A percentile compares a stretch with the other conserved stretches of the same genome.
Conservation (phyloP, 2,113 vertebrate genomes). For the Benitochromis conjunctus region DNA sequence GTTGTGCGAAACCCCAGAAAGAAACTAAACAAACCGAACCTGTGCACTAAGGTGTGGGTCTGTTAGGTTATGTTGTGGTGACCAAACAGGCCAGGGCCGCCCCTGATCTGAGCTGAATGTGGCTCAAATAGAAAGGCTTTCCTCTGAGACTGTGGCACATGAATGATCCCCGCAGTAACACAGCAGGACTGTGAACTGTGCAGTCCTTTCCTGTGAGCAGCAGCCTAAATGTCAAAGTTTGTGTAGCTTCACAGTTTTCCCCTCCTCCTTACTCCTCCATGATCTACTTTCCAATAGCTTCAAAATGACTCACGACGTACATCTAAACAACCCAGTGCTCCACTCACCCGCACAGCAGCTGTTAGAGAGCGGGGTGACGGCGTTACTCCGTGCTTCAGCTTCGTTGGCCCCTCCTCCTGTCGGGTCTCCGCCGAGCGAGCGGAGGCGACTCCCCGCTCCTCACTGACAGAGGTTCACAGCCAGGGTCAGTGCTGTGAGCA, state of each 20-base stretch:
- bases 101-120: no score
- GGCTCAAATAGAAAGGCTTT: background rate
- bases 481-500: fast-evolving
- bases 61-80: no score
- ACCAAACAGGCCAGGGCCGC: no score
- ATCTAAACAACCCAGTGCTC: background rate
- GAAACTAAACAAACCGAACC: no score
- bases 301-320: background rate
- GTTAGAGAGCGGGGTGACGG: background rate
- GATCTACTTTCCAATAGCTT: background rate
- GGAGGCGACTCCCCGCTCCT: background rate
- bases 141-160: fast-evolving
- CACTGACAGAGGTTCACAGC: background rate
- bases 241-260: background rate
- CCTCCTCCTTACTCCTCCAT: background rate
- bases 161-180: background rate
- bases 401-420: slow-evolving; percentile 37
- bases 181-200: no score
- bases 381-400: background rate
- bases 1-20: no score
- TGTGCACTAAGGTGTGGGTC: no score
- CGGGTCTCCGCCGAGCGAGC: background rate
- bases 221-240: background rate
- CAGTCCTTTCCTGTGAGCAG: background rate
- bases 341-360: background rate